These are phyloP conservation scores for Heterotis niloticus DNA, from an alignment of 2,113 vertebrate species.

Conservation along the genomic window DNA sequence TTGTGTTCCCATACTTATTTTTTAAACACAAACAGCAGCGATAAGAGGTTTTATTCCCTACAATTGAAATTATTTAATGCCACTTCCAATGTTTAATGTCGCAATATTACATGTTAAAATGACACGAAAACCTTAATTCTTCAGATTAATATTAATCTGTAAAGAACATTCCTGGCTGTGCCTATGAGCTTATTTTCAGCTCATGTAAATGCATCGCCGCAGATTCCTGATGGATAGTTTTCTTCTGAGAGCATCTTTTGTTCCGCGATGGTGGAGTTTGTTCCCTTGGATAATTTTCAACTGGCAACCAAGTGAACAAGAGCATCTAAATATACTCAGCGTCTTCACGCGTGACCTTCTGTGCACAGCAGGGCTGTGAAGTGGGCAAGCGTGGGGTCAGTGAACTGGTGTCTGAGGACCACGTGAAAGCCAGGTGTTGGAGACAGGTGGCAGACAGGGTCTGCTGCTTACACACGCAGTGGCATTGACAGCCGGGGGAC, in stretches of 20 bases:
- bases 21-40: no score
- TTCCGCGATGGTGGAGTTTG: slow-evolving; percentile 6
- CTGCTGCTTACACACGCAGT: slow-evolving; percentile 22
- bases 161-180: no score
- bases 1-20: no score
- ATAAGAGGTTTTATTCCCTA: no score
- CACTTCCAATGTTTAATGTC: no score
- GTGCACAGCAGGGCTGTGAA: slow-evolving; percentile 11
- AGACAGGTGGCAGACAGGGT: slow-evolving; percentile 23
- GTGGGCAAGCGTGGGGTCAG: slow-evolving; percentile 8
- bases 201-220: neutral
- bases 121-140: neutral
- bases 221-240: neutral
- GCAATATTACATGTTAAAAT: neutral
- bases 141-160: neutral
- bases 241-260: neutral
- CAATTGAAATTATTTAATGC: no score
- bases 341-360: neutral
- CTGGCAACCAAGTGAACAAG: slow-evolving; percentile 8
- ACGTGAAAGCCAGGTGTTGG: slow-evolving; percentile 23
- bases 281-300: slow-evolving; percentile 20
- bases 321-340: slow-evolving; percentile 3
- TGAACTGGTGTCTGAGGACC: neutral
- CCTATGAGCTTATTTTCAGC: neutral
- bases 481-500: slow-evolving; percentile 13